phyloP scores from a whole-genome alignment of 2,888 invertebrate species.

The Chorisops tibialis region DNA sequence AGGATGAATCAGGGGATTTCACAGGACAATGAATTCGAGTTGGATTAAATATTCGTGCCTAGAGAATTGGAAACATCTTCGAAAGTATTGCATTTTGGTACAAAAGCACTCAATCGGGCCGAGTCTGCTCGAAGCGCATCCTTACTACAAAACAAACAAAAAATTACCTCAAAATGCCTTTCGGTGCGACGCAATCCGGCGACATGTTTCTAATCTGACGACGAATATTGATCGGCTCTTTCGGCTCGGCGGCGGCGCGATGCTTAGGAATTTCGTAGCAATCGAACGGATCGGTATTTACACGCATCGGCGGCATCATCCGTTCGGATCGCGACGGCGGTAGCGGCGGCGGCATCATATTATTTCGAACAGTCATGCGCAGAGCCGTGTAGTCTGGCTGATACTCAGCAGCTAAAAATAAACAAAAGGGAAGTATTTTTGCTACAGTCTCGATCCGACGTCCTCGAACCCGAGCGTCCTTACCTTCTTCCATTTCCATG shows the following conservation, averaged over 20 bases:
- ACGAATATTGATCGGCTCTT: conserved; percentile 32
- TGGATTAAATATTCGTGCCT: too few relatives aligned
- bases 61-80: too few relatives aligned
- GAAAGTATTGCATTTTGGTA: too few relatives aligned
- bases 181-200: conserved; percentile 38
- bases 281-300: conserved; percentile 46
- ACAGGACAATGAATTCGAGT: not conserved
- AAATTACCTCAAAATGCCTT: conserved; percentile 36
- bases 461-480: too few relatives aligned
- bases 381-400: conserved; percentile 39
- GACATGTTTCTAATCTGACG: conserved; percentile 45
- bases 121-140: too few relatives aligned
- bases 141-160: not conserved
- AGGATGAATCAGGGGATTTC: not conserved
- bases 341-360: conserved; percentile 35
- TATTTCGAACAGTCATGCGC: conserved; percentile 45
- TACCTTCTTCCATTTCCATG: conserved; percentile 50
- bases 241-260: conserved; percentile 15
- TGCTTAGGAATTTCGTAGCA: conserved; percentile 46
- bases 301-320: conserved; percentile 19
- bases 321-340: not conserved
- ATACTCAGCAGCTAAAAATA: conserved; percentile 34
- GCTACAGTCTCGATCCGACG: too few relatives aligned
- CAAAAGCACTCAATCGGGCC: too few relatives aligned
- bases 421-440: too few relatives aligned